Evolutionary conservation across 2,888 invertebrate genomes (phyloP).

Genomic region (Drosophila nr. fundita): DNA sequence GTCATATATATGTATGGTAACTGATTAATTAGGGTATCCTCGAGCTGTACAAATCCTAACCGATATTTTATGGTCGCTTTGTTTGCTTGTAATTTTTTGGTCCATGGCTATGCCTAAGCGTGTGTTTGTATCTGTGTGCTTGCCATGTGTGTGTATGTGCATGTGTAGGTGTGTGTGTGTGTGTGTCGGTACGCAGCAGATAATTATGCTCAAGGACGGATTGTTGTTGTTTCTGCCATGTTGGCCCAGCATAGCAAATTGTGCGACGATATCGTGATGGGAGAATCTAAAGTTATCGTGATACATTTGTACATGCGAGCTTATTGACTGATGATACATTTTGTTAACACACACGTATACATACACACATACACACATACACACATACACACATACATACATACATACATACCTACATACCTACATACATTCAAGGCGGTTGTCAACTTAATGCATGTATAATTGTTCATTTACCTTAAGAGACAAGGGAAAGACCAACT

Average conservation of each 20-base stretch:
- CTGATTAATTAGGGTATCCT: slow-evolving; percentile 3
- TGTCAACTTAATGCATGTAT: background rate
- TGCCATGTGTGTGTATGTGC: slow-evolving; percentile 17
- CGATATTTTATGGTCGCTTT: slow-evolving; percentile 13
- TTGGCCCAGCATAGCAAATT: background rate
- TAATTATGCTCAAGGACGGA: slow-evolving; percentile 66
- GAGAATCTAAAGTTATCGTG: slow-evolving; percentile 9
- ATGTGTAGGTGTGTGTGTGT: slow-evolving; percentile 20
- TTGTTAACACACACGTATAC: background rate
- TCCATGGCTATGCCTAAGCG: slow-evolving; percentile 11
- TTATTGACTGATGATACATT: background rate
- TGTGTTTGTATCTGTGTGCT: slow-evolving; percentile 11
- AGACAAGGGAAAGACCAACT: background rate
- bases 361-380: too few relatives aligned
- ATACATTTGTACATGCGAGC: slow-evolving; percentile 1
- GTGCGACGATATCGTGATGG: slow-evolving; percentile 14
- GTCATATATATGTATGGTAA: too few relatives aligned
- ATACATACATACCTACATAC: background rate
- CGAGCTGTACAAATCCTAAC: too few relatives aligned
- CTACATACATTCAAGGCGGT: background rate
- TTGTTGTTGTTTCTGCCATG: slow-evolving; percentile 7
- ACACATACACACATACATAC: background rate
- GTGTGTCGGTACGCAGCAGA: slow-evolving; percentile 39
- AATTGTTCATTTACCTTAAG: background rate
- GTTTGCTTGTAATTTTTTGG: slow-evolving; percentile 36